Conservation (phyloP, 2,888 invertebrate genomes). For the Cremastinae sp. region DNA sequence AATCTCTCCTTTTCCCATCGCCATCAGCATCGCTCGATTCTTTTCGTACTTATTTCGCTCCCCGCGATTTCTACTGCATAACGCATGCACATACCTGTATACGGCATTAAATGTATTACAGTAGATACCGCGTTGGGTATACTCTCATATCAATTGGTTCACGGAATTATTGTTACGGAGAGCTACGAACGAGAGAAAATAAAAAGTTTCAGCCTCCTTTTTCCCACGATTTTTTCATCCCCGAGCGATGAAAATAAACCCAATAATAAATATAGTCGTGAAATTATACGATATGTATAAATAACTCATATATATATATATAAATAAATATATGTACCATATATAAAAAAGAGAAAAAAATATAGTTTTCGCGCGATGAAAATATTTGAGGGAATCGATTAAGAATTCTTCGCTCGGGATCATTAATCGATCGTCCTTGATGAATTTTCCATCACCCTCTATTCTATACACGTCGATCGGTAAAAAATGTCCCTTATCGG, state of each 20-base stretch:
- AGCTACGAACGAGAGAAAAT: slow-evolving; percentile 4
- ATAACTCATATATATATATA: too few species aligned
- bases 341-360: too few species aligned
- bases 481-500: background rate
- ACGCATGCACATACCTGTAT: background rate
- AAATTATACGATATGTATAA: slow-evolving; percentile 14
- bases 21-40: slow-evolving; percentile 36
- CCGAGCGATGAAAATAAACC: slow-evolving; percentile 1
- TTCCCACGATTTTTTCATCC: slow-evolving; percentile 49
- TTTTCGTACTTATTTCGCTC: slow-evolving; percentile 31
- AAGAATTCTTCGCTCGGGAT: too few species aligned
- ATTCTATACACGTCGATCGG: slow-evolving; percentile 34
- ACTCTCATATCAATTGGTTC: slow-evolving; percentile 48
- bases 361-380: too few species aligned
- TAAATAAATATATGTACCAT: too few species aligned
- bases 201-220: slow-evolving; percentile 34
- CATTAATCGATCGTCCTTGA: slow-evolving; percentile 46
- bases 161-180: slow-evolving; percentile 52
- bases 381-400: too few species aligned
- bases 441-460: slow-evolving; percentile 29
- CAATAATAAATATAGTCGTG: slow-evolving; percentile 4
- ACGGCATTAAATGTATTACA: slow-evolving; percentile 12
- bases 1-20: slow-evolving; percentile 53
- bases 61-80: slow-evolving; percentile 19
- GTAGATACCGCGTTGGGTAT: slow-evolving; percentile 7